A percentile compares a stretch with the other conserved stretches of the same genome.
phyloP scores from a whole-genome alignment of 2,113 vertebrate genomes.

The Corythaeola cristata region DNA sequence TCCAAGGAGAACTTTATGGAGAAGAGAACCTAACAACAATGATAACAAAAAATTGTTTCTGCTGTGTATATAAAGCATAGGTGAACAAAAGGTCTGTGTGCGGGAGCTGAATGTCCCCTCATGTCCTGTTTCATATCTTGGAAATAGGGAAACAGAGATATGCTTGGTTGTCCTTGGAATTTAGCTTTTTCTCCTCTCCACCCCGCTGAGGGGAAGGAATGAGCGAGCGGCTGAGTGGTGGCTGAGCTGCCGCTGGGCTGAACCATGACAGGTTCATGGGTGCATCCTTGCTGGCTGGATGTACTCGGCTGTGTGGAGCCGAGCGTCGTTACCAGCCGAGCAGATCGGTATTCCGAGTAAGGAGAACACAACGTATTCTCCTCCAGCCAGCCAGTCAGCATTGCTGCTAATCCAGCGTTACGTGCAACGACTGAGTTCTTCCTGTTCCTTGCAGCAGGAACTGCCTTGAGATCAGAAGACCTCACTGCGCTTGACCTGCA shows the following conservation, averaged over 20 bases:
- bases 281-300: background rate
- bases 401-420: rapidly evolving
- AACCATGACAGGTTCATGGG: background rate
- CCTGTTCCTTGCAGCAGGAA: background rate
- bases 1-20: background rate
- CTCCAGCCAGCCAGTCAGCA: background rate
- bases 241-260: too few relatives aligned
- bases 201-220: too few relatives aligned
- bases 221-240: too few relatives aligned
- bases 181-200: too few relatives aligned
- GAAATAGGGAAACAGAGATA: background rate
- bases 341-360: background rate
- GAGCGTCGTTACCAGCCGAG: background rate
- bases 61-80: background rate
- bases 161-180: background rate
- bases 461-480: background rate
- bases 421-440: background rate
- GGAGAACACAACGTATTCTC: rapidly evolving
- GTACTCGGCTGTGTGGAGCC: background rate
- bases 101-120: background rate
- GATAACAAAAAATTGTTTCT: background rate
- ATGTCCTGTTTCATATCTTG: too few relatives aligned
- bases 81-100: background rate
- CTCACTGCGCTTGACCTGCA: rapidly evolving
- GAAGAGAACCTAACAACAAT: background rate